Percentiles rank a stretch among this genome's conserved stretches.
Evolutionary conservation across 2,113 vertebrate genomes (phyloP).

Genomic region (Eolophus roseicapilla): DNA sequence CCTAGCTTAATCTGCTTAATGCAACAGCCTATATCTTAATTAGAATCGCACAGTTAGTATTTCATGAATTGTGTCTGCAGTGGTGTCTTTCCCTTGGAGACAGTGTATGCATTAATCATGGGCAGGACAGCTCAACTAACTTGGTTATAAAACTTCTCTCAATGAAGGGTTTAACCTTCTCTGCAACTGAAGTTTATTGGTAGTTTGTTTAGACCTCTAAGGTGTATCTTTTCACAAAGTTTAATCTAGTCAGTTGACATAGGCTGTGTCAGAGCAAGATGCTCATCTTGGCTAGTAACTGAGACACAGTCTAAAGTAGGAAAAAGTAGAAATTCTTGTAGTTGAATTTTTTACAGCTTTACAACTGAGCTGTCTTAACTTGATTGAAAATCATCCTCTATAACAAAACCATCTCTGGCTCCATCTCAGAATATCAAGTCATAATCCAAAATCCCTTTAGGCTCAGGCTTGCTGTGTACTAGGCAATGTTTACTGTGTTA

Average conservation of each 20-base stretch:
- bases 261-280: neutral
- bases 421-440: neutral
- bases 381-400: neutral
- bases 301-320: neutral
- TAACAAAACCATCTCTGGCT: neutral
- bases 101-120: neutral
- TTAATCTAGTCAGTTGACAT: neutral
- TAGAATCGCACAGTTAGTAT: neutral
- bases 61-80: neutral
- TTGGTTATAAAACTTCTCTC: neutral
- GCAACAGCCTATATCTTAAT: conserved; percentile 9
- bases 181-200: neutral
- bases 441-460: neutral
- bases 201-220: neutral
- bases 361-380: neutral
- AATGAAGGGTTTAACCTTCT: neutral
- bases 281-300: neutral
- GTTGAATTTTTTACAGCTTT: neutral
- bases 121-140: neutral
- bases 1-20: neutral
- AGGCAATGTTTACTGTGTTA: neutral
- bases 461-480: neutral
- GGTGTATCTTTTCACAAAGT: neutral
- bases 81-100: neutral
- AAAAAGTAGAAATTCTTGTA: neutral